These are phyloP conservation scores for Eumeta japonica DNA, from an alignment of 1,140 invertebrate species.

Conservation along the genomic window DNA sequence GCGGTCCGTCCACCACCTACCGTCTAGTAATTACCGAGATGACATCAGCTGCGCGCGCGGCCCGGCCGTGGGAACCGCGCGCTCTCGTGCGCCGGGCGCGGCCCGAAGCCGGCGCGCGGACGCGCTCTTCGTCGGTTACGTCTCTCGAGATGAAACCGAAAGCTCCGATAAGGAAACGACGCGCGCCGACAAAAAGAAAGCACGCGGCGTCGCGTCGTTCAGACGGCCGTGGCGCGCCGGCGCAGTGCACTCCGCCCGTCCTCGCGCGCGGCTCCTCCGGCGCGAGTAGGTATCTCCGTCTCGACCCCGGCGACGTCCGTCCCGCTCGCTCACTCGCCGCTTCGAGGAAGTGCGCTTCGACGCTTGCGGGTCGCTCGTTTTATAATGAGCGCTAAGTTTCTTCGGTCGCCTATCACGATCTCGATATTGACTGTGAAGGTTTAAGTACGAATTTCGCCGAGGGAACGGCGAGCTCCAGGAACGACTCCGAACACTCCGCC, in stretches of 20 bases:
- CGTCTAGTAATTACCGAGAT: slow-evolving; percentile 47
- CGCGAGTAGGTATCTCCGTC: slow-evolving; percentile 9
- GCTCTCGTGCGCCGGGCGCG: slow-evolving; percentile 23
- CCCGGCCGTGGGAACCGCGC: slow-evolving; percentile 45
- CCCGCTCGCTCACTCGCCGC: slow-evolving; percentile 21
- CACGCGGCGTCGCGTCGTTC: too few species aligned
- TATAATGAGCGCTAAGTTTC: too few species aligned
- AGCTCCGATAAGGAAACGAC: slow-evolving; percentile 25
- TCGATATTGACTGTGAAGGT: neutral
- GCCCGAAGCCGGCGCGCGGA: slow-evolving; percentile 14
- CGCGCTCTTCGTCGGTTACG: neutral
- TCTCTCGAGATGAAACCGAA: slow-evolving; percentile 42
- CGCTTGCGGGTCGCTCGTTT: too few species aligned
- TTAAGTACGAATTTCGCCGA: neutral
- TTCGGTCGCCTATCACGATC: neutral
- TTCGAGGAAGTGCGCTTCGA: slow-evolving; percentile 40
- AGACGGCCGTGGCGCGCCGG: slow-evolving; percentile 45
- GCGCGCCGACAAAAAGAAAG: slow-evolving; percentile 28
- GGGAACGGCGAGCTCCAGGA: neutral
- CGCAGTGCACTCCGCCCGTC: slow-evolving; percentile 41
- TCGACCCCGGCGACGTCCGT: slow-evolving; percentile 10
- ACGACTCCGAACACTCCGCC: neutral
- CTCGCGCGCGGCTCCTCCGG: slow-evolving; percentile 21
- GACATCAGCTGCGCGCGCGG: slow-evolving; percentile 48
- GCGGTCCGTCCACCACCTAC: too few species aligned